These are phyloP conservation scores for Parnassius glacialis DNA, from an alignment of 2,888 invertebrate species.

Conservation along the genomic window DNA sequence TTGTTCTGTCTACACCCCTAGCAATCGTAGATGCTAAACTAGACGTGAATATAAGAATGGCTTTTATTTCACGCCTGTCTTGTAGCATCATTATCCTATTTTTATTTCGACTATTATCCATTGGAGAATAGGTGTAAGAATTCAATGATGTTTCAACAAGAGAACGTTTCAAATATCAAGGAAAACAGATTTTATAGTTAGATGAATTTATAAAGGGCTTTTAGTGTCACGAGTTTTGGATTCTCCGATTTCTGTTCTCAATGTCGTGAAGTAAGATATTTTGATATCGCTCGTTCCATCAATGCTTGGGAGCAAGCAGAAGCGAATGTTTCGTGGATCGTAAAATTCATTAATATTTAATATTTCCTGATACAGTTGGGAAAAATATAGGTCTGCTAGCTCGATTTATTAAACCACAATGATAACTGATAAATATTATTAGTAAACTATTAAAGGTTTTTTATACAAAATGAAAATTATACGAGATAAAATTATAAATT, in stretches of 20 bases:
- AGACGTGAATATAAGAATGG: conserved; percentile 65
- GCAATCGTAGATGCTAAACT: conserved; percentile 49
- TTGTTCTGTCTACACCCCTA: conserved; percentile 73
- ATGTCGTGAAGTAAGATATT: conserved; percentile 32
- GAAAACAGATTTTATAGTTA: conserved; percentile 5
- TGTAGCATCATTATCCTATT: conserved; percentile 49
- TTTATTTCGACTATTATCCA: conserved; percentile 34
- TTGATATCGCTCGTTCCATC: conserved; percentile 36
- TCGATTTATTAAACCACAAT: no score
- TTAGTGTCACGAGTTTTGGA: conserved; percentile 25
- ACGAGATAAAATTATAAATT: no score
- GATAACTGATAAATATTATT: no score
- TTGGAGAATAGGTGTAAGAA: conserved; percentile 25
- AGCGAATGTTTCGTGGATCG: conserved; percentile 27
- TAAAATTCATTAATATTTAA: conserved; percentile 20
- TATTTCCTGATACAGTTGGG: background rate
- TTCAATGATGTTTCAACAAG: no score
- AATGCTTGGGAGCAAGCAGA: conserved; percentile 32
- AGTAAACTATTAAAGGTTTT: no score
- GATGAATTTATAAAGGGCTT: conserved; percentile 23
- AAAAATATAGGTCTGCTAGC: background rate
- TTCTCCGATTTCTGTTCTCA: conserved; percentile 18
- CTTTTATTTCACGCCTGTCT: conserved; percentile 53
- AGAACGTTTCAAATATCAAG: conserved; percentile 5
- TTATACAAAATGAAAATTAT: no score